A percentile compares a stretch with the other conserved stretches of the same genome.
Evolutionary conservation across 2,797 vertebrate species (phyloP).

Genomic region (Falco naumanni): DNA sequence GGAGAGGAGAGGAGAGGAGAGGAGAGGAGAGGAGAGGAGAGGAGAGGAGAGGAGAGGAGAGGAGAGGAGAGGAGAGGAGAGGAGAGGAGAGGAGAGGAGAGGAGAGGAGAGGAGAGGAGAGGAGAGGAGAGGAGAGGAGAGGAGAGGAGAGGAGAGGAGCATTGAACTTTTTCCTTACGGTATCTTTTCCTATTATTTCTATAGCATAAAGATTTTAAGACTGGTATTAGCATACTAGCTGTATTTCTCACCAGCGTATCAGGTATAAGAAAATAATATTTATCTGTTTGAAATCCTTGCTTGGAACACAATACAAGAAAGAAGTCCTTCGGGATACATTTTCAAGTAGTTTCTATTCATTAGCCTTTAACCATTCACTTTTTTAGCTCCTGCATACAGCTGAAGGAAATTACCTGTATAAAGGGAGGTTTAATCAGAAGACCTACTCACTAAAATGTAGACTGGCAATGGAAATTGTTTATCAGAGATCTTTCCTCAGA

Average conservation of each 20-base stretch:
- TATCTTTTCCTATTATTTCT: neutral
- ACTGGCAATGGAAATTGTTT: neutral
- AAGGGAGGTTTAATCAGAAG: neutral
- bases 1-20: neutral
- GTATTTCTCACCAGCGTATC: neutral
- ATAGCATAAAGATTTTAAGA: neutral
- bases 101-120: neutral
- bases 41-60: no score
- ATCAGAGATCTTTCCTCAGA: neutral
- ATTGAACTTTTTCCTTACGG: neutral
- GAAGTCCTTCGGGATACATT: neutral
- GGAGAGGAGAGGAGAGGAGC: neutral
- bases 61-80: no score
- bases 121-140: no score
- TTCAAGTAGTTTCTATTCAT: neutral
- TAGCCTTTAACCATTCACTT: neutral
- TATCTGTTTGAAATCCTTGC: neutral
- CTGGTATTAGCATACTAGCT: neutral
- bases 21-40: no score
- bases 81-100: no score
- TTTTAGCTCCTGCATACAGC: neutral
- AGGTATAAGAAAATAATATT: neutral
- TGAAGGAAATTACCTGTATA: neutral
- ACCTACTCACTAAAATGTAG: neutral
- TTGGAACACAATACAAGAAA: neutral